Evolutionary conservation across 2,797 vertebrate genomes (phyloP), one percentile per base, ranked within the genome.

Genomic region (Chelon labrosus): DNA sequence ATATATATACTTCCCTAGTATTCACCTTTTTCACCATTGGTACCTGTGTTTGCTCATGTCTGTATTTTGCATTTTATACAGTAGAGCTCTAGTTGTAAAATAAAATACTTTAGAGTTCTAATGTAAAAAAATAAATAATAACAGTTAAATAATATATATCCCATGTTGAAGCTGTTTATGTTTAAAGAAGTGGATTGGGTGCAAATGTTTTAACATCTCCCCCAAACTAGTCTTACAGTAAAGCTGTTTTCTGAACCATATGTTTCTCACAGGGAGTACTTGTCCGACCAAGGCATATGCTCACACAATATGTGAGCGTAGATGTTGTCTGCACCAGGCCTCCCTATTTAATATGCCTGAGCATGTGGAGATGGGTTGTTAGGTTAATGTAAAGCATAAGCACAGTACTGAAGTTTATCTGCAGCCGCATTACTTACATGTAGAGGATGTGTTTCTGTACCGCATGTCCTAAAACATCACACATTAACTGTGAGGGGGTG

Each of bases 321-420:
- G 7, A 56, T 56, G 14, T 16, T 7, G 42, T 46, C 25, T 35
- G 46, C 35, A 22, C 58, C 19, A 49, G 11, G 16, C 20, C 16
- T 55, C 47, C 1, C 6, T 19, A 61, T 77, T 46, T 31, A 19
- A 65, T 68, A 41, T 62, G 27, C 5, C 52, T 62, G 20, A 59
- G 50, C 37, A 14, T 64, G 20, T 46, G 17, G 4, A 31, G 14
- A 56, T 12, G 57, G 25, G 27, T 51, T 41, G 57, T 14, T n/a
- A 25, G 27, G 49, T 65, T 54, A 53, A 46, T 59, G 19, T 55
- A 19, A 66, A 63, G 35, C 41, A 19, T 1, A 38, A 31, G 5
- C 31, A 42, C 20, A 50, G 9, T 10, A 44, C n/a, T 39, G 16
- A 37, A 39, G 11, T 37, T 16, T 12, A 63, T 54, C 4, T 5